phyloP scores from a whole-genome alignment of 2,888 invertebrate genomes.

The Tortrix viridana region DNA sequence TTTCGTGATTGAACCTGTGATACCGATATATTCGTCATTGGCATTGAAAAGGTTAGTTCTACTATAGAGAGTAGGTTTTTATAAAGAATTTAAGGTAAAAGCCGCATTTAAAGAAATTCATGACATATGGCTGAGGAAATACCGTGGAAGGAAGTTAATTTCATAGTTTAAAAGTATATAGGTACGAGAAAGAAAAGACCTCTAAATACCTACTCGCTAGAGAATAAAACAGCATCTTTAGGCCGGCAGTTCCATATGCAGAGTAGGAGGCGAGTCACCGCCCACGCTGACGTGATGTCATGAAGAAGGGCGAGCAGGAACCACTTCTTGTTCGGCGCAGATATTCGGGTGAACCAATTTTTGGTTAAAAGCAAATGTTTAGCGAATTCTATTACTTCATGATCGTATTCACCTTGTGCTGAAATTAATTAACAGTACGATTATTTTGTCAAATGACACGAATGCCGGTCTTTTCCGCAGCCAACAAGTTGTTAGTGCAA shows the following conservation, averaged over 20 bases:
- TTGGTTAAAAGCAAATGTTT: conserved; percentile 63
- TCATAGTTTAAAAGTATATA: too few relatives aligned
- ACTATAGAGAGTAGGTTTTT: neutral
- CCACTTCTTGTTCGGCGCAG: conserved; percentile 65
- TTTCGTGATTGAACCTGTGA: too few relatives aligned
- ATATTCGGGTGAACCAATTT: conserved; percentile 67
- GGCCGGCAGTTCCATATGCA: conserved; percentile 72
- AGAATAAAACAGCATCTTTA: conserved; percentile 69
- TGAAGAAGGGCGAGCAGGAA: conserved; percentile 63
- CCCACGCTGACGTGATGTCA: conserved; percentile 64
- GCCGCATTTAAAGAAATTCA: too few relatives aligned
- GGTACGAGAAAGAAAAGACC: too few relatives aligned
- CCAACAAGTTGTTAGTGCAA: too few relatives aligned
- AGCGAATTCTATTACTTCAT: conserved; percentile 53
- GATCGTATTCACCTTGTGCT: conserved; percentile 40
- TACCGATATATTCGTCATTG: too few relatives aligned
- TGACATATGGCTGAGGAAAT: too few relatives aligned
- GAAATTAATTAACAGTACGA: neutral
- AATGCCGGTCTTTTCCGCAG: too few relatives aligned
- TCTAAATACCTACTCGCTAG: conserved; percentile 54
- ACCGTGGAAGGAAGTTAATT: too few relatives aligned
- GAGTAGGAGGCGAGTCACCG: conserved; percentile 65
- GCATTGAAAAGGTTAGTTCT: neutral
- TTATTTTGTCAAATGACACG: too few relatives aligned
- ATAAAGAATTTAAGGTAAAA: too few relatives aligned